phyloP scores from a whole-genome alignment of 2,113 vertebrate species.

The Antechinus flavipes region DNA sequence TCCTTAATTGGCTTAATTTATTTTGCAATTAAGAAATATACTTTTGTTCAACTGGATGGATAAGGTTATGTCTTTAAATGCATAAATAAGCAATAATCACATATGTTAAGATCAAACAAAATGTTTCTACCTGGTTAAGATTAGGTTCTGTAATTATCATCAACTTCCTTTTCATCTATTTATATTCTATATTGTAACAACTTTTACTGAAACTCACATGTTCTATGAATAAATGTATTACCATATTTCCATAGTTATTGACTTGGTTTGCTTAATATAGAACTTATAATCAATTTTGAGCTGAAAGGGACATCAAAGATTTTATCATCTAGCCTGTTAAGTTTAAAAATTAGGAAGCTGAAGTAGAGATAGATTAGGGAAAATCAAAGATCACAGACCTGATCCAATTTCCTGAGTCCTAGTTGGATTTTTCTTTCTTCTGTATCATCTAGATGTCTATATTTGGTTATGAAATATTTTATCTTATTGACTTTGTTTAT shows the following conservation, averaged over 20 bases:
- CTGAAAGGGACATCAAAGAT: background rate
- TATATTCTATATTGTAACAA: conserved; percentile 66
- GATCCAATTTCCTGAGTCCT: background rate
- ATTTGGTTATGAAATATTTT: background rate
- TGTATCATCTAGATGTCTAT: background rate
- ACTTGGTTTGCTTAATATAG: conserved; percentile 37
- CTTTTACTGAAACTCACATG: conserved; percentile 61
- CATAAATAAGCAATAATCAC: background rate
- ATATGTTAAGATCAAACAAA: conserved; percentile 36
- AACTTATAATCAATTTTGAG: background rate
- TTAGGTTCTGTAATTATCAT: conserved; percentile 64
- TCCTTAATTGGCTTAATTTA: background rate
- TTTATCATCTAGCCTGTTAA: background rate
- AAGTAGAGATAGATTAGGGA: background rate
- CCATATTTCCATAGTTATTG: conserved; percentile 52
- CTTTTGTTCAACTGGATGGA: background rate
- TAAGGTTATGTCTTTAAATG: background rate
- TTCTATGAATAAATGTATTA: conserved; percentile 12
- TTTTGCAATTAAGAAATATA: background rate
- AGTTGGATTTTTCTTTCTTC: background rate
- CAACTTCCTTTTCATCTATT: conserved; percentile 63
- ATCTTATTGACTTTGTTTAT: background rate
- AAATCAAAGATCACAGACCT: background rate
- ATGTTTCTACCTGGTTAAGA: conserved; percentile 72
- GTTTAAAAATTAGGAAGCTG: background rate